Evolutionary conservation across 2,888 invertebrate genomes (phyloP).

Genomic region (Danaus chrysippus): DNA sequence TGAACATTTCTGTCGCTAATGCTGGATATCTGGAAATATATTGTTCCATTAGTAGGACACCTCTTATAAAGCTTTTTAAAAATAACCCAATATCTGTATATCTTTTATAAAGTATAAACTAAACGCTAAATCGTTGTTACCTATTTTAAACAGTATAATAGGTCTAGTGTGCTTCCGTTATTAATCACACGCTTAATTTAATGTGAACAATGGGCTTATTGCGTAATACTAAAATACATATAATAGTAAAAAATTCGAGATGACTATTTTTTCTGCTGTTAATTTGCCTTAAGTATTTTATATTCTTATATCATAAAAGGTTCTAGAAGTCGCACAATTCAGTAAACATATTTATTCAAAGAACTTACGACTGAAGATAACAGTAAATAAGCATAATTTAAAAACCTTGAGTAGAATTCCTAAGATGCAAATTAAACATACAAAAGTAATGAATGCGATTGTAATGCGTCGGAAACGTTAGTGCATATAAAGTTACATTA

Average conservation of each 20-base stretch:
- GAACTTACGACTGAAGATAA: conserved; percentile 15
- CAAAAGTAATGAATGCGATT: conserved; percentile 28
- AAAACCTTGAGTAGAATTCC: conserved; percentile 22
- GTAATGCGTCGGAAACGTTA: conserved; percentile 33
- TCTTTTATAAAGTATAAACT: too few species aligned
- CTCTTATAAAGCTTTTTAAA: too few species aligned
- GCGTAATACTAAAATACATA: background rate
- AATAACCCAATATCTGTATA: too few species aligned
- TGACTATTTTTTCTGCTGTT: too few species aligned
- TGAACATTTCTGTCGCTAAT: conserved; percentile 89
- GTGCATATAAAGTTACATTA: conserved; percentile 34
- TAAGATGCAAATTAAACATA: conserved; percentile 31
- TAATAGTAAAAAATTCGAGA: too few species aligned
- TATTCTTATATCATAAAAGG: background rate
- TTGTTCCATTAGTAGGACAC: conserved; percentile 36
- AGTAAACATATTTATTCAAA: conserved; percentile 1
- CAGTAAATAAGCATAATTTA: conserved; percentile 22
- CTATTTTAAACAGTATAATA: too few species aligned
- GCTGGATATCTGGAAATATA: conserved; percentile 80
- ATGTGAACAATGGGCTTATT: conserved; percentile 51
- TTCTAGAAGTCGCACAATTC: background rate
- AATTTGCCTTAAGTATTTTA: background rate
- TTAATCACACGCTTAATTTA: conserved; percentile 66
- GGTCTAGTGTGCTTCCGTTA: conserved; percentile 54
- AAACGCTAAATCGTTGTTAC: too few species aligned